Base-by-base conservation (phyloP, 2,113 vertebrate genomes). In the Nothobranchius kuhntae region DNA sequence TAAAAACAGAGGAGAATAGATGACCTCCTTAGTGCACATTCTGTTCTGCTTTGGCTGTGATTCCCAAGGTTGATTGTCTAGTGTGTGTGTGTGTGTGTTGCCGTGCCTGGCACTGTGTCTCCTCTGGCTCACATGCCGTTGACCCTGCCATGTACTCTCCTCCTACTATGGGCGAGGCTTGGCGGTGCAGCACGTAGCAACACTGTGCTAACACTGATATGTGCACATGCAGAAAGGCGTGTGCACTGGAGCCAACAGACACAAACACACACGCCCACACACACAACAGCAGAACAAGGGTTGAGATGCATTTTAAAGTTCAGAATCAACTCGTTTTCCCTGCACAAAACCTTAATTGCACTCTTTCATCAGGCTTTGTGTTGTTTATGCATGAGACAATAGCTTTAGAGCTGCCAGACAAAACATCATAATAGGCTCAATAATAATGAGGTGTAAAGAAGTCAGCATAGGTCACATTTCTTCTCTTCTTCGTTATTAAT, bases 61-160 rank as follows among this genome's bases (percentile, higher is more conserved):
- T 87, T 86, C 81, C 75, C 89, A 87, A 90, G 89, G 89, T 83
- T 88, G 86, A 65, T 64, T 83, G 72, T 80, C 58, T 76, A 26
- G 58, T 65, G 68, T 54, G 61, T 54, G 81, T 59, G 77, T 79
- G 75, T 45, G 90, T 89, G 87, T 84, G 73, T 81, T 77, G 71
- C 75, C 85, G 92, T 93, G 88, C 93, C 93, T 91, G 92, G 93
- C 90, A 92, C 92, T 83, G 87, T 60, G 71, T 86, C 84, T 88
- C 86, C 63, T 84, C 86, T 85, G 84, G 80, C 80, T 88, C 84
- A 61, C 83, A 81, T 81, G 61, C 73, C 74, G 71, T 84, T 93
- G 91, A 92, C 91, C 91, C 90, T 86, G 78, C 91, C 90, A 87
- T 85, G 73, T 81, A 80, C 88, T 82, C 86, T 83, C 80, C 89